Conservation (phyloP, 2,797 vertebrate species). For the Lagorchestes hirsutus region DNA sequence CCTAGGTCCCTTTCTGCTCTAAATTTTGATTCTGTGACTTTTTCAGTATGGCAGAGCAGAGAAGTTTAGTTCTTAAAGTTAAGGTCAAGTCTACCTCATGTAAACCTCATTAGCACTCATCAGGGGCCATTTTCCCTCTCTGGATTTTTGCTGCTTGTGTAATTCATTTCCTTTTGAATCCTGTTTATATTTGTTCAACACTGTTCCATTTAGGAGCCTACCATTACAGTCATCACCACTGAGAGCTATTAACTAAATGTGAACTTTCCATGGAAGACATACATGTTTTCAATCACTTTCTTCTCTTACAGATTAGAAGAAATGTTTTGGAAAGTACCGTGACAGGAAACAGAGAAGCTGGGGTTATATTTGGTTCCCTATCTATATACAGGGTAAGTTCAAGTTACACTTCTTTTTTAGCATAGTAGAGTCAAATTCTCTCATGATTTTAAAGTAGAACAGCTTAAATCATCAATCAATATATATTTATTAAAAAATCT, state of each 20-base stretch:
- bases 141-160: neutral
- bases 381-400: conserved; percentile 84
- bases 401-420: neutral
- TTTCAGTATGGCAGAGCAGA: conserved; percentile 6
- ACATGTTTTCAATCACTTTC: conserved; percentile 22
- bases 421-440: neutral
- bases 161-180: neutral
- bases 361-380: conserved; percentile 83
- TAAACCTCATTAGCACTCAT: conserved; percentile 29
- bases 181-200: neutral
- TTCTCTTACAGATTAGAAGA: conserved; percentile 75
- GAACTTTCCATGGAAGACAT: conserved; percentile 6
- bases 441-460: neutral
- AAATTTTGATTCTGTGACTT: neutral
- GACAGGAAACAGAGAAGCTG: conserved; percentile 77
- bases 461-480: neutral
- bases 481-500: neutral
- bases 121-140: neutral
- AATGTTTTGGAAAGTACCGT: conserved; percentile 75
- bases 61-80: neutral
- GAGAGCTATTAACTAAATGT: neutral
- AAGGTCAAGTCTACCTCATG: conserved; percentile 31
- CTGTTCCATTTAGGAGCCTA: neutral
- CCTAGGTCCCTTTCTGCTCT: neutral
- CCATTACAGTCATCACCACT: neutral